These are phyloP conservation scores for Lymantria dispar DNA, from an alignment of 2,888 invertebrate species.

Conservation along the genomic window DNA sequence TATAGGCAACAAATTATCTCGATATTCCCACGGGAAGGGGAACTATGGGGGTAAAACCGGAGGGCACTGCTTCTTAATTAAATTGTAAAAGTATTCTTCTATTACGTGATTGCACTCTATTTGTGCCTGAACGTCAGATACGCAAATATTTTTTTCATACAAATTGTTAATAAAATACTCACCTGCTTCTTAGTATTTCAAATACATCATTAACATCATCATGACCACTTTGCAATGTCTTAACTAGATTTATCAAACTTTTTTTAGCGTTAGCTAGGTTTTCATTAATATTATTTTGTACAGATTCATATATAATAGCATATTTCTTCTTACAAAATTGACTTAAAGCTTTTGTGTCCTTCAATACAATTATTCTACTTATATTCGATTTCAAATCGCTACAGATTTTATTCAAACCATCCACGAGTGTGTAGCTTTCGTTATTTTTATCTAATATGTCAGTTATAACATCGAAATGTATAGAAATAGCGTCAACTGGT, in stretches of 20 bases:
- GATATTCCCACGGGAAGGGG: no score
- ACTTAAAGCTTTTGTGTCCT: constrained; percentile 45
- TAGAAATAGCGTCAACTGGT: constrained; percentile 52
- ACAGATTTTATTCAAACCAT: constrained; percentile 51
- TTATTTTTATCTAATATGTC: constrained; percentile 50
- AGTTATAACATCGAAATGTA: constrained; percentile 67
- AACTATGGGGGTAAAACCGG: no score
- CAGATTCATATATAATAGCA: constrained; percentile 44
- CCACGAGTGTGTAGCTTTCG: constrained; percentile 45
- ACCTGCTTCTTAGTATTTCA: constrained; percentile 56
- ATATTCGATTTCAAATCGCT: constrained; percentile 45
- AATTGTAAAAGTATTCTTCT: no score
- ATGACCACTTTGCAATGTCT: constrained; percentile 34
- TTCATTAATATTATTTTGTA: constrained; percentile 37
- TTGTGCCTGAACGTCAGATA: no score
- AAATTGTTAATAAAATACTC: constrained; percentile 10
- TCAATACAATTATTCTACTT: constrained; percentile 52
- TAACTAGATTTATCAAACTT: constrained; percentile 48
- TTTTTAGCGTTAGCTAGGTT: constrained; percentile 44
- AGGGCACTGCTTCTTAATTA: no score
- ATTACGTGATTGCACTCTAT: no score
- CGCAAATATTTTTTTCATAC: no score
- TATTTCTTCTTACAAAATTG: constrained; percentile 63
- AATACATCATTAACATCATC: constrained; percentile 42
- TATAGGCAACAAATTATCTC: no score